A percentile compares a stretch with the other conserved stretches of the same genome.
These are phyloP conservation scores for Cromileptes altivelis DNA, from an alignment of 2,113 vertebrate species.

Conservation along the genomic window DNA sequence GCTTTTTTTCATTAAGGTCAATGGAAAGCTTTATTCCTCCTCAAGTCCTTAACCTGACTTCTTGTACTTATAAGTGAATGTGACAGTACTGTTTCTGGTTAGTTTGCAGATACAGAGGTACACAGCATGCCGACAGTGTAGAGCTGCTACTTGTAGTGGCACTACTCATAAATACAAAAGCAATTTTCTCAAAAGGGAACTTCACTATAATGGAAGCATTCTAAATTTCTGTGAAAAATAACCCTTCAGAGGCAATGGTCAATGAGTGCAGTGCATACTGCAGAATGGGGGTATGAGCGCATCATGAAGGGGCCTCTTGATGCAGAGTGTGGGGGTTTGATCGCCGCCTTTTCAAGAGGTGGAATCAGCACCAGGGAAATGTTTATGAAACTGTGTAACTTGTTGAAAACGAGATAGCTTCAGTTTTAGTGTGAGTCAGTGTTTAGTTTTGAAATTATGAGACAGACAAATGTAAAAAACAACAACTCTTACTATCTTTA, in stretches of 20 bases:
- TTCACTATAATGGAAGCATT: slow-evolving; percentile 52
- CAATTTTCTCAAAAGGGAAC: slow-evolving; percentile 56
- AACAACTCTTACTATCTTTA: neutral
- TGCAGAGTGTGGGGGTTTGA: slow-evolving; percentile 44
- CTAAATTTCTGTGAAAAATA: slow-evolving; percentile 46
- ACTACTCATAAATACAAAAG: slow-evolving; percentile 55
- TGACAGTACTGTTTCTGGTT: slow-evolving; percentile 1
- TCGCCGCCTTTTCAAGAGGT: slow-evolving; percentile 32
- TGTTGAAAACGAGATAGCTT: slow-evolving; percentile 15
- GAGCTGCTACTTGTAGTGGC: slow-evolving; percentile 6
- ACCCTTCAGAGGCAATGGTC: slow-evolving; percentile 36
- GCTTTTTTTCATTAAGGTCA: slow-evolving; percentile 5
- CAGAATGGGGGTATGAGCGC: slow-evolving; percentile 17
- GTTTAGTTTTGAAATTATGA: neutral
- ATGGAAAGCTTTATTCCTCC: neutral
- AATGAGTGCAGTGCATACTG: slow-evolving; percentile 27
- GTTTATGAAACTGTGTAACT: slow-evolving; percentile 22
- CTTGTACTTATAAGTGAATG: neutral
- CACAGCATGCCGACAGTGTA: slow-evolving; percentile 1
- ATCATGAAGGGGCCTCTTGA: slow-evolving; percentile 44
- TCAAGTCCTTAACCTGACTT: neutral
- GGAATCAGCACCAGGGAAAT: slow-evolving; percentile 29
- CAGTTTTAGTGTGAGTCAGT: neutral
- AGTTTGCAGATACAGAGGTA: neutral
- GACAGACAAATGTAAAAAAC: neutral